Evolutionary conservation across 2,113 vertebrate species (phyloP).

Genomic region (Recurvirostra avosetta): DNA sequence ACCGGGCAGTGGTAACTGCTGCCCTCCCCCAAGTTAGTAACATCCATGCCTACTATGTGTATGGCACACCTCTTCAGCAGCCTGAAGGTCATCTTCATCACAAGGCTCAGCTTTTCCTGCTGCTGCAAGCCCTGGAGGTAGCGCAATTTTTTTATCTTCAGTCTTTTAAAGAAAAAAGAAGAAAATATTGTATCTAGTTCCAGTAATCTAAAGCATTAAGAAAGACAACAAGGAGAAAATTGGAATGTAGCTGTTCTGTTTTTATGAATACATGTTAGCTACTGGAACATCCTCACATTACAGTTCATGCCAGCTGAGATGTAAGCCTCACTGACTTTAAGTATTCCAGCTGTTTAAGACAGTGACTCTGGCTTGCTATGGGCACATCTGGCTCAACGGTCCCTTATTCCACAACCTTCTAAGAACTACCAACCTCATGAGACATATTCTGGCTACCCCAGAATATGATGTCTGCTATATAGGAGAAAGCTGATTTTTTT

Average conservation of each 20-base stretch:
- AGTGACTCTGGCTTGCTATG: background rate
- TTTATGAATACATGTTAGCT: background rate
- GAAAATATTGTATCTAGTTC: background rate
- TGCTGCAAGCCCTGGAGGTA: conserved; percentile 62
- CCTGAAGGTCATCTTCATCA: conserved; percentile 88
- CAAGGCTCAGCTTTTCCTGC: conserved; percentile 74
- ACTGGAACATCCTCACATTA: background rate
- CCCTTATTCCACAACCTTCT: background rate
- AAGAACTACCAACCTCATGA: background rate
- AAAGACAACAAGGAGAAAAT: background rate
- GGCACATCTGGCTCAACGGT: background rate
- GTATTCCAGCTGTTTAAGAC: background rate
- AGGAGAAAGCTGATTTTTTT: background rate
- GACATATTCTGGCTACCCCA: background rate
- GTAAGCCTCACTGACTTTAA: background rate
- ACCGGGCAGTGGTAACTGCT: background rate
- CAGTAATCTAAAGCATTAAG: background rate
- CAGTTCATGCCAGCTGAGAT: background rate
- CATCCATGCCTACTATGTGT: background rate
- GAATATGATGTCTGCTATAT: background rate
- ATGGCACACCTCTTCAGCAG: conserved; percentile 87
- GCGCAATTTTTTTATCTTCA: conserved; percentile 76
- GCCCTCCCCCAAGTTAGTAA: background rate
- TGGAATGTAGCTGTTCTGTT: background rate
- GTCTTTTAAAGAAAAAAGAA: conserved; percentile 62